Percentiles rank a stretch among this genome's conserved stretches.
phyloP scores from a whole-genome alignment of 1,140 invertebrate genomes.

The Lepidostoma basale region DNA sequence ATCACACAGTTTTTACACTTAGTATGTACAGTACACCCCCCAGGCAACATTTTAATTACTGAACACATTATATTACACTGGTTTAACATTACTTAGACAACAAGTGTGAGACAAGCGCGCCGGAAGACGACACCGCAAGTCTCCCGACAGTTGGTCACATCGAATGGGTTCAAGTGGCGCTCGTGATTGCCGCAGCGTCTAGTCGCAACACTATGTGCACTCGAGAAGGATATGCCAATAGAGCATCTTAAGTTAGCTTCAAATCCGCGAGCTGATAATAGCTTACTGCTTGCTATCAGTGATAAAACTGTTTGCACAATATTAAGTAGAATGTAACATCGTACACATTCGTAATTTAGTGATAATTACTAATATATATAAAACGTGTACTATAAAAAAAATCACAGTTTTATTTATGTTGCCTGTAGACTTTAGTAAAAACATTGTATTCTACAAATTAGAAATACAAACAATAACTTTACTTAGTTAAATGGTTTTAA shows the following conservation, averaged over 20 bases:
- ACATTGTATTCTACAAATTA: neutral
- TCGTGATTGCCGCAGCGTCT: no score
- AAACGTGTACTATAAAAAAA: conserved; percentile 20
- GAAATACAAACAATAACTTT: no score
- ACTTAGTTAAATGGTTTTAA: no score
- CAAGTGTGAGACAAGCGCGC: conserved; percentile 1
- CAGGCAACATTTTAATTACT: conserved; percentile 23
- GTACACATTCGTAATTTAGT: no score
- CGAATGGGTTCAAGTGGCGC: no score
- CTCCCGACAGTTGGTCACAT: conserved; percentile 2
- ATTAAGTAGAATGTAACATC: no score
- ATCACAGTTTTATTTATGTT: conserved; percentile 14
- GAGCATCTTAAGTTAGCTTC: conserved; percentile 11
- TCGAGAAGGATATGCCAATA: conserved; percentile 14
- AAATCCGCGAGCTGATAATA: conserved; percentile 1
- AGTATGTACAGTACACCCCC: neutral
- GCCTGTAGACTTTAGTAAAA: neutral
- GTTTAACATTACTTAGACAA: conserved; percentile 16
- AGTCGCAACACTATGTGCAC: no score
- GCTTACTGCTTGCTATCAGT: no score
- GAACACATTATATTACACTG: conserved; percentile 35
- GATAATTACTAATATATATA: conserved; percentile 3
- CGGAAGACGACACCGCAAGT: conserved; percentile 18
- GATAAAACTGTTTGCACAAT: no score
- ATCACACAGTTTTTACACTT: conserved; percentile 12